Evolutionary conservation across 2,113 vertebrate species (phyloP), one percentile per base, ranked within the genome.

Genomic region (Anguilla japonica): DNA sequence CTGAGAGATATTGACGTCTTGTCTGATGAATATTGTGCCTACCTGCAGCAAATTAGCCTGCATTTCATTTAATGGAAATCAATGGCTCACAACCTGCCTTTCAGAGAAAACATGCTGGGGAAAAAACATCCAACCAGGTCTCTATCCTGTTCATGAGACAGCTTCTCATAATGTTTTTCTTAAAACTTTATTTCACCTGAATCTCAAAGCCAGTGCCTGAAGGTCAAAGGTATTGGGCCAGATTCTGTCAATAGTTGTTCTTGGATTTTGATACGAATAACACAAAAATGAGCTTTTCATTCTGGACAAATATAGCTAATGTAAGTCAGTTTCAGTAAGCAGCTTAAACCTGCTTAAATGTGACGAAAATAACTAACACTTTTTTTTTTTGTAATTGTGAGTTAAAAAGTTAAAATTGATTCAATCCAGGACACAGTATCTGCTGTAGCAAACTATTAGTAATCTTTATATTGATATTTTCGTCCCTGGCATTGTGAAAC

Each of bases 1-100:
- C 22, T 82, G 18, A 20, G 46, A 83, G 22, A 40, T 78, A 83
- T 83, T 75, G 9, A 83, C 67, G 40, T 83, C 71, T 41, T 83
- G 56, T 46, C 57, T 86, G 57, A 83, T 75, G 60, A 87, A 87
- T 41, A 50, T 87, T 79, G 56, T 56, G 63, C 60, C 86, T 83
- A 87, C 81, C 63, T 43, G 81, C 41, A 53, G 26, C 81, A 83
- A 75, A 83, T 83, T 83, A 78, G 86, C 83, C 56, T 53, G 57
- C 63, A 83, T 87, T 78, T 83, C 50, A 83, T 83, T 78, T 87
- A 29, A 82, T n/a, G 39, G 80, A 83, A 87, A 87, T 83, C 86
- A 87, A 57, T 87, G 67, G 34, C 34, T 50, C 81, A 87, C 71
- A 82, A 83, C 63, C 81, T 87, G 56, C 41, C 83, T 83, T 87